phyloP scores from a whole-genome alignment of 30 jellyfish, hydroid and myxozoan genomes.

The Catostylus mosaicus region DNA sequence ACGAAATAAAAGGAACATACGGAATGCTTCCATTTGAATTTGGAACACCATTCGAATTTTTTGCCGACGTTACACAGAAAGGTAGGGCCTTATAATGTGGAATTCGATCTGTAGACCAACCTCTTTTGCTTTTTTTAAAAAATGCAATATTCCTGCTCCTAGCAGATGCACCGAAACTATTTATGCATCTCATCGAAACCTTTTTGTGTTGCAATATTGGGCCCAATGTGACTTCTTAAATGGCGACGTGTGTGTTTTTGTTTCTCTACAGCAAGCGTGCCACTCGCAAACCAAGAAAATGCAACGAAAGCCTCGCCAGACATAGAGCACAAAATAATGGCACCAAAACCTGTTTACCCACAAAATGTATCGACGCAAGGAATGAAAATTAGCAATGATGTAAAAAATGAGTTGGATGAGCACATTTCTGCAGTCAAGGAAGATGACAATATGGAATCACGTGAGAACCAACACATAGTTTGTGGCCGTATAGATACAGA shows the following conservation, averaged over 20 bases:
- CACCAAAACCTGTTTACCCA: constrained; percentile 74
- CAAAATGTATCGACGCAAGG: not conserved
- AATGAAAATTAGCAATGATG: not conserved
- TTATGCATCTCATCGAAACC: too few species aligned
- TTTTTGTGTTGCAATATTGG: too few species aligned
- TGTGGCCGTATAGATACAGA: not conserved
- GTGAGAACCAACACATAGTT: not conserved
- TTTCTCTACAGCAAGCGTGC: not conserved
- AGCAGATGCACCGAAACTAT: too few species aligned
- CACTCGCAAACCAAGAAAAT: not conserved
- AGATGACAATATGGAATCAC: not conserved
- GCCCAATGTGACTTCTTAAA: too few species aligned
- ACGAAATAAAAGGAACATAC: not conserved
- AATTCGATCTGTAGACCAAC: too few species aligned
- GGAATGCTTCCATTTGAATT: constrained; percentile 34
- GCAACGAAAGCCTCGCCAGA: constrained; percentile 1
- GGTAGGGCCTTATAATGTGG: constrained; percentile 9
- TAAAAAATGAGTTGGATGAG: not conserved
- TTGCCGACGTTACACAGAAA: constrained; percentile 3
- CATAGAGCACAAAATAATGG: constrained; percentile 28
- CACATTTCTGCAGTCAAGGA: not conserved
- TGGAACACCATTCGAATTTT: constrained; percentile 44
- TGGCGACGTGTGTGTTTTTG: too few species aligned
- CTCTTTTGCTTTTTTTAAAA: too few species aligned
- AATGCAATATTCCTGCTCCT: too few species aligned